These are phyloP conservation scores for Diaphora mendica DNA, from an alignment of 2,888 invertebrate genomes.

Conservation along the genomic window DNA sequence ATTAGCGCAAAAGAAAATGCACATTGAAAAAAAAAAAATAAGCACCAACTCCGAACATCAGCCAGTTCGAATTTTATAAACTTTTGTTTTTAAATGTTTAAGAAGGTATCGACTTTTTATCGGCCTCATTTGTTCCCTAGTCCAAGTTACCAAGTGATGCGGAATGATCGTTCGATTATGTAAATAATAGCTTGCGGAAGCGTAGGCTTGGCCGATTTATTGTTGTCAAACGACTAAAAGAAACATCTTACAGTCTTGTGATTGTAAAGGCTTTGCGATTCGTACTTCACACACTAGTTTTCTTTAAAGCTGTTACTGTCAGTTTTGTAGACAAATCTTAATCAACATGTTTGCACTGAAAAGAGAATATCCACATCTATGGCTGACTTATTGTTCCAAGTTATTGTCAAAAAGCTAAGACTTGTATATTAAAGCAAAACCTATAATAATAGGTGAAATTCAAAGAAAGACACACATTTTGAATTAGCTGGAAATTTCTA, in stretches of 20 bases:
- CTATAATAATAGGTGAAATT: conserved; percentile 29
- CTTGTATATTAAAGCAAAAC: conserved; percentile 22
- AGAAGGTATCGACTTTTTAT: conserved; percentile 9
- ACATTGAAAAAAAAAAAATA: not conserved
- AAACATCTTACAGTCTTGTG: conserved; percentile 39
- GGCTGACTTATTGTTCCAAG: too few relatives aligned
- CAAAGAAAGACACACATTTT: conserved; percentile 27
- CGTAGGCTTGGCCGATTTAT: conserved; percentile 69
- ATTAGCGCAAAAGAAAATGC: not conserved
- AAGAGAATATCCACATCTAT: not conserved
- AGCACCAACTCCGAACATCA: not conserved
- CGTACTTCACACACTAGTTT: not conserved
- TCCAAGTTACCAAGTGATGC: conserved; percentile 66
- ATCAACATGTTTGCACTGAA: not conserved
- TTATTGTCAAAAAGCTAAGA: not conserved
- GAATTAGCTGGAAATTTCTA: conserved; percentile 32
- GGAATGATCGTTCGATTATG: conserved; percentile 73
- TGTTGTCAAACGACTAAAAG: conserved; percentile 46
- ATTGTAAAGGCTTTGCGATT: conserved; percentile 37
- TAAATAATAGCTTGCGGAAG: conserved; percentile 71
- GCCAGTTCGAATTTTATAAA: not conserved
- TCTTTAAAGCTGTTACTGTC: not conserved
- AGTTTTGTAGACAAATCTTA: not conserved
- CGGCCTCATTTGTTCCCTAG: conserved; percentile 29
- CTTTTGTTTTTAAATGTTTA: not conserved